Base-by-base conservation (phyloP, 2,113 vertebrate species). In the Rhegmatorhina hoffmannsi region DNA sequence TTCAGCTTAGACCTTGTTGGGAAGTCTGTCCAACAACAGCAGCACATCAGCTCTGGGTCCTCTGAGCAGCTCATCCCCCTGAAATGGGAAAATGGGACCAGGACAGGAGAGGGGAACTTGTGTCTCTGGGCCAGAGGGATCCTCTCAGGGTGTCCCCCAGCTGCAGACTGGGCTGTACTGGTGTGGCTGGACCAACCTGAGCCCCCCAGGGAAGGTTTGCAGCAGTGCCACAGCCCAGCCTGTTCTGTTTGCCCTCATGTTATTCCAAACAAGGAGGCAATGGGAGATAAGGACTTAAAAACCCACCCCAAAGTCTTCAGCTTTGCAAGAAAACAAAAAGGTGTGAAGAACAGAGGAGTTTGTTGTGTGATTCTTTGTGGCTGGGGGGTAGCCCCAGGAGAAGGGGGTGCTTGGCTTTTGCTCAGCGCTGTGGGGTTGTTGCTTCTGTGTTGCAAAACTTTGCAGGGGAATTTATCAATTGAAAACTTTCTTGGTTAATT, bases 361-460 rank as follows among this genome's bases (percentile, higher is more conserved):
- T 87, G 86, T 84, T 77, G 36, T 87, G 89, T 83, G 80, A 47
- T 83, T 76, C 7, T 36, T 18, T 56, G 44, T 59, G 84, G 60
- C 83, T 49, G n/a, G 19, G 17, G 64, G 52, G n/a, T n/a, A 43
- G 78, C 13, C 26, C 0, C 24, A 29, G 44, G 63, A 67, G 67
- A 77, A 77, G 33, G 17, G 40, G 43, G 40, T 64, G 77, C 67
- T 68, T 24, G 40, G 26, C 68, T 94, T 94, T 84, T 4, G 23
- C 89, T 94, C 49, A 4, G 31, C 31, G 9, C 60, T 40, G 3
- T 0, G 2, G 10, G 33, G 60, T 6, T 88, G 64, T 16, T 72
- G 21, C 34, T 82, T 87, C 50, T 76, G 36, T 64, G 69, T 84
- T 95, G 64, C 89, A 69, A 73, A 92, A 74, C 81, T 89, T 89